phyloP scores from a whole-genome alignment of 2,888 invertebrate genomes.

The Drosophila crucigera region DNA sequence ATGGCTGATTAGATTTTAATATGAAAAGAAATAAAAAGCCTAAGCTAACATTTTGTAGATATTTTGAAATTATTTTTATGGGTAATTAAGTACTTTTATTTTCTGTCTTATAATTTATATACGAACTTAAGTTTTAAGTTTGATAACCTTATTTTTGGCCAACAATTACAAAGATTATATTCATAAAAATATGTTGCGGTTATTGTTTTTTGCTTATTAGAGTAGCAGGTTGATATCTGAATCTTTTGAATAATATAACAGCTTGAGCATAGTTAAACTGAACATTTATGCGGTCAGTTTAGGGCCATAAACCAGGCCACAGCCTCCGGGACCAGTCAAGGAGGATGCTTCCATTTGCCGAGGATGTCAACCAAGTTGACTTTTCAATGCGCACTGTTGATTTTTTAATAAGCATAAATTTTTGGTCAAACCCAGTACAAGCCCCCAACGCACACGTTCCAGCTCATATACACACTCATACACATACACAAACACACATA shows the following conservation, averaged over 20 bases:
- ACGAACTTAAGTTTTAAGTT: background rate
- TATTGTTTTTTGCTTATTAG: background rate
- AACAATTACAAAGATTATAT: background rate
- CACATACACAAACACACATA: slow-evolving; percentile 1
- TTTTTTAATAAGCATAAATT: slow-evolving; percentile 76
- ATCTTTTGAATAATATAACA: background rate
- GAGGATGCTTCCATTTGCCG: slow-evolving; percentile 15
- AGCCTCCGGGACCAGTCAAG: slow-evolving; percentile 1
- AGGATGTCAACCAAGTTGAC: slow-evolving; percentile 61
- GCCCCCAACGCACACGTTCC: slow-evolving; percentile 12
- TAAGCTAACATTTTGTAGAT: background rate
- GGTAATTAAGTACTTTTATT: background rate
- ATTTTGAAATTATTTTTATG: background rate
- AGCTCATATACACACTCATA: slow-evolving; percentile 20
- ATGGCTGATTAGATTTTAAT: background rate
- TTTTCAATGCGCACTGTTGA: slow-evolving; percentile 72
- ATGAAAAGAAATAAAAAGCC: background rate
- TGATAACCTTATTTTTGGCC: background rate
- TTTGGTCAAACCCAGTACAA: slow-evolving; percentile 37
- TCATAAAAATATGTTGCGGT: background rate
- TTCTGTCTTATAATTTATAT: background rate
- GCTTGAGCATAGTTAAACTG: slow-evolving; percentile 4
- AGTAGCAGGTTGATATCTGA: background rate
- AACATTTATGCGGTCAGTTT: slow-evolving; percentile 22
- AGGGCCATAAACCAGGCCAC: background rate